Evolutionary conservation across 2,888 invertebrate genomes (phyloP).

Genomic region (Agelastica alni): DNA sequence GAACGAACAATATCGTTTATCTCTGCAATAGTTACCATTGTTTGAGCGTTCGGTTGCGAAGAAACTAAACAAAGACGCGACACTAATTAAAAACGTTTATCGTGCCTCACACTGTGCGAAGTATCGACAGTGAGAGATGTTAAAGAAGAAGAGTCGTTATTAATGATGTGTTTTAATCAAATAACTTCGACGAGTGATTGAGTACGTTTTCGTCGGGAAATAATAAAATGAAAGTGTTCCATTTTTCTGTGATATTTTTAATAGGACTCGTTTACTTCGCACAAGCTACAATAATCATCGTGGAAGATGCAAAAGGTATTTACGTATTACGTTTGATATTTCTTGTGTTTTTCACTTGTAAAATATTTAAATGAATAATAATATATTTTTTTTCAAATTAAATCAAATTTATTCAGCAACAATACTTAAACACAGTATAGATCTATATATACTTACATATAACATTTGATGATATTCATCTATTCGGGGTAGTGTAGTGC

Average conservation of each 20-base stretch:
- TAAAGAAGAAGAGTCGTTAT: not conserved
- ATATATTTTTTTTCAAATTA: no score
- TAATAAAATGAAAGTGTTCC: constrained; percentile 41
- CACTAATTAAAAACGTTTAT: constrained; percentile 3
- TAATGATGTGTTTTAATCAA: not conserved
- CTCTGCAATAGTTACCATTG: constrained; percentile 26
- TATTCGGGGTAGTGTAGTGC: no score
- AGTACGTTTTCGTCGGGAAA: not conserved
- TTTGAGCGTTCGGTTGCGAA: constrained; percentile 21
- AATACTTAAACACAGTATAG: no score
- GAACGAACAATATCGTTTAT: constrained; percentile 24
- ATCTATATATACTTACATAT: no score
- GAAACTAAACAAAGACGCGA: not conserved
- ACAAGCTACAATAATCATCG: constrained; percentile 43
- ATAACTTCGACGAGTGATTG: not conserved
- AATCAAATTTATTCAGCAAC: no score
- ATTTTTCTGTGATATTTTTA: constrained; percentile 43
- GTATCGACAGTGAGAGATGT: not conserved
- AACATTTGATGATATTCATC: no score
- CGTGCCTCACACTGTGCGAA: not conserved
- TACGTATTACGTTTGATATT: not conserved
- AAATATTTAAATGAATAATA: no score
- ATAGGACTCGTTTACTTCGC: constrained; percentile 23
- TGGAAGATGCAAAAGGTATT: constrained; percentile 51
- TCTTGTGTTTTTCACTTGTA: not conserved